These are phyloP conservation scores for Gastracanthus pulcherrimus DNA, from an alignment of 2,888 invertebrate genomes.

Conservation along the genomic window DNA sequence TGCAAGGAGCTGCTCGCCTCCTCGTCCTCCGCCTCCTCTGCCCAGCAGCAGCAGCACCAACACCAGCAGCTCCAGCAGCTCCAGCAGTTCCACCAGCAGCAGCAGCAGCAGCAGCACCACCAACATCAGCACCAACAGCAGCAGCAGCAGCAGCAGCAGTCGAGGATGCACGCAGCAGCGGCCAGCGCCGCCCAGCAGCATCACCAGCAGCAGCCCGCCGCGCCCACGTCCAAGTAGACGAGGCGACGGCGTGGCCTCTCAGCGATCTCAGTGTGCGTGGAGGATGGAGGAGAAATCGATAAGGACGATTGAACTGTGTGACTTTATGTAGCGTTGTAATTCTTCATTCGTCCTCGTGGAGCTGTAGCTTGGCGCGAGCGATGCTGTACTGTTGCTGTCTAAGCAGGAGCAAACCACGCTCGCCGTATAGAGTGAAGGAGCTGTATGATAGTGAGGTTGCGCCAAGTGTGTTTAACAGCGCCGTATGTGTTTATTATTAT, in stretches of 20 bases:
- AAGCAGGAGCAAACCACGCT: not conserved
- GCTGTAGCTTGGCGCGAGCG: not conserved
- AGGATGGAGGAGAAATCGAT: too few relatives aligned
- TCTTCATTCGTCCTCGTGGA: not conserved
- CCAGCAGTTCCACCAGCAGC: constrained; percentile 65
- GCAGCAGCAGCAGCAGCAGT: constrained; percentile 69
- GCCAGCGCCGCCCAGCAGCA: constrained; percentile 71
- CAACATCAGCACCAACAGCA: constrained; percentile 65
- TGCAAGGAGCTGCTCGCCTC: constrained; percentile 79
- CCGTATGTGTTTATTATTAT: not conserved
- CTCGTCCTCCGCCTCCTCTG: constrained; percentile 66
- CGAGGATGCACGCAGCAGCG: constrained; percentile 69
- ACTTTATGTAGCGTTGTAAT: not conserved
- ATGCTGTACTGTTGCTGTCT: not conserved
- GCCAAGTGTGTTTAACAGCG: not conserved
- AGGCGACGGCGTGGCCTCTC: constrained; percentile 20
- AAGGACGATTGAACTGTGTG: too few relatives aligned
- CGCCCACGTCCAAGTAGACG: constrained; percentile 76
- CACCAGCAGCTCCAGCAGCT: constrained; percentile 65
- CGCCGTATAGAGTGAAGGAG: not conserved
- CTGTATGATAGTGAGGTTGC: not conserved
- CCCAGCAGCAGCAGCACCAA: constrained; percentile 69
- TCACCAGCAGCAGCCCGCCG: constrained; percentile 64
- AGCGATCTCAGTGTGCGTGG: constrained; percentile 49
- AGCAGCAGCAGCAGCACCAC: constrained; percentile 66